Conservation (phyloP, 1,140 invertebrate species). For the Colletes gigas region DNA sequence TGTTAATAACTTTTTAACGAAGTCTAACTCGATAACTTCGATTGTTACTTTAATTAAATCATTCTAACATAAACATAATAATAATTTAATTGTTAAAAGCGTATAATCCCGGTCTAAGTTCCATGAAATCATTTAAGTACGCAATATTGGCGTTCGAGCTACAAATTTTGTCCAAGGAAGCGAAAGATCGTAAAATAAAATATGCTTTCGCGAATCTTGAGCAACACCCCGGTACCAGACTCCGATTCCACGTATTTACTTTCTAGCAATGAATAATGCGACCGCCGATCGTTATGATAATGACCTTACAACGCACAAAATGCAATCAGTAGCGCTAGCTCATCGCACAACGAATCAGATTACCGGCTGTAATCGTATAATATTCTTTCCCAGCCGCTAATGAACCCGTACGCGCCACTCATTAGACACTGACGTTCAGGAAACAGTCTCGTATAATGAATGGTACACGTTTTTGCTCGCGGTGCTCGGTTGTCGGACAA, state of each 20-base stretch:
- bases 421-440: conserved; percentile 49
- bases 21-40: too few species aligned
- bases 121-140: too few species aligned
- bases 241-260: not conserved
- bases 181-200: too few species aligned
- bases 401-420: conserved; percentile 50
- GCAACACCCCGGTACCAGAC: not conserved
- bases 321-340: not conserved
- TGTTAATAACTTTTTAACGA: too few species aligned
- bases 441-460: conserved; percentile 45
- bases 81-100: too few species aligned
- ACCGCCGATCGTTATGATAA: conserved; percentile 27
- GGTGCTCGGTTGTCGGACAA: conserved; percentile 27
- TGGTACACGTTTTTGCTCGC: conserved; percentile 38
- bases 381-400: conserved; percentile 46
- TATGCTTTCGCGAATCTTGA: too few species aligned
- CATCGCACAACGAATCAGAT: conserved; percentile 29
- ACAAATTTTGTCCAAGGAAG: too few species aligned
- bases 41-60: too few species aligned
- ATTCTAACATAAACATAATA: too few species aligned
- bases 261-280: not conserved
- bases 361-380: conserved; percentile 23
- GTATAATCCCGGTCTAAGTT: too few species aligned
- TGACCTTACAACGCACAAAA: not conserved
- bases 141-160: too few species aligned